Percentiles rank a stretch among this genome's conserved stretches.
phyloP scores from a whole-genome alignment of 2,888 invertebrate species.

The Clanis bilineata region DNA sequence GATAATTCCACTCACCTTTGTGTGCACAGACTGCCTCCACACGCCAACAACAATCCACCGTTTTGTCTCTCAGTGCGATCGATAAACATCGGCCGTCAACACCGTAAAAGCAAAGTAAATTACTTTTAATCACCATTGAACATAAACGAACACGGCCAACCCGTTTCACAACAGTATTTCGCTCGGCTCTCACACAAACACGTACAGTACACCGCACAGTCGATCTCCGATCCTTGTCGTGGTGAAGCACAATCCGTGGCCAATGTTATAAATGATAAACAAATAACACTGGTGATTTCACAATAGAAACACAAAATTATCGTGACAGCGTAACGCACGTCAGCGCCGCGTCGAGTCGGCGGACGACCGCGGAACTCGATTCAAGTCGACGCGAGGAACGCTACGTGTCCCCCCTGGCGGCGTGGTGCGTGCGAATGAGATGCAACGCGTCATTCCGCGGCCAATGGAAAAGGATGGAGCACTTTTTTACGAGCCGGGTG shows the following conservation, averaged over 20 bases:
- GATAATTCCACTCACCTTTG: constrained; percentile 55
- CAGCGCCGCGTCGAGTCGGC: constrained; percentile 78
- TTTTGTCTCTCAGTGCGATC: constrained; percentile 74
- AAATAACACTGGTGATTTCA: constrained; percentile 75
- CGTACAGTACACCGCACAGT: constrained; percentile 63
- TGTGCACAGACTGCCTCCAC: constrained; percentile 47
- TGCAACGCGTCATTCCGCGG: constrained; percentile 19
- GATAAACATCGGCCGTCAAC: constrained; percentile 71
- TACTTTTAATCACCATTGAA: constrained; percentile 79
- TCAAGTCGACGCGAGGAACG: constrained; percentile 52
- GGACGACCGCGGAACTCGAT: constrained; percentile 73
- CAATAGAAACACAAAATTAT: constrained; percentile 62
- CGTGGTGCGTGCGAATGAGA: constrained; percentile 57
- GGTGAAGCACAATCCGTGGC: constrained; percentile 62
- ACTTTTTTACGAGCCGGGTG: constrained; percentile 55
- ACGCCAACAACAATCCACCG: constrained; percentile 68
- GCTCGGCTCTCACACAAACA: constrained; percentile 53
- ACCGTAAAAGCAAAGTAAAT: constrained; percentile 78
- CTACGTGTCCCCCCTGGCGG: constrained; percentile 68
- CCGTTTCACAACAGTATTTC: constrained; percentile 63
- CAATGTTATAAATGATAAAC: constrained; percentile 67
- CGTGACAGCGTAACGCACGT: constrained; percentile 68
- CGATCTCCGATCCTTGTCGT: constrained; percentile 54
- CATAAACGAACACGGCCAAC: constrained; percentile 70
- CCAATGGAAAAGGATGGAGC: constrained; percentile 40